phyloP scores from a whole-genome alignment of 2,797 vertebrate genomes.

The Sebastes nivosus region DNA sequence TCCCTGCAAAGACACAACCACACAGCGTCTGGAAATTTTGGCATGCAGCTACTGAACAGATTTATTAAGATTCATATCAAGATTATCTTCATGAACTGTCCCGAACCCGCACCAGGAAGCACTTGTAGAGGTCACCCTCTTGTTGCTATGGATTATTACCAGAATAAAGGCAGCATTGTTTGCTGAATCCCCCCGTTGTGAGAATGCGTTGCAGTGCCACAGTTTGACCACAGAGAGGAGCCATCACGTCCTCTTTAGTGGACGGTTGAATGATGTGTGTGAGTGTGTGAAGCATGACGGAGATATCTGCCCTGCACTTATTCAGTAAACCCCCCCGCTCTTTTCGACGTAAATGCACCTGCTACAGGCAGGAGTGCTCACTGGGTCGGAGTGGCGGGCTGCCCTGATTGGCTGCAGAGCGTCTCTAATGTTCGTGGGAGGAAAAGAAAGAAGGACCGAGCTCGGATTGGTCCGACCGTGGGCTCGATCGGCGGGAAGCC shows the following conservation, averaged over 20 bases:
- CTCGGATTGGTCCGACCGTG: conserved; percentile 22
- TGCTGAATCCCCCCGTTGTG: conserved; percentile 6
- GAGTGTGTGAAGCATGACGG: neutral
- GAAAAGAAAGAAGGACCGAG: conserved; percentile 21
- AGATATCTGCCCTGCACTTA: conserved; percentile 16
- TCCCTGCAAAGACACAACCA: conserved; percentile 2
- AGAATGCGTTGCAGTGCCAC: conserved; percentile 55
- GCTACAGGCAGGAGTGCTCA: conserved; percentile 15
- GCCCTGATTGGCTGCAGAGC: conserved; percentile 50
- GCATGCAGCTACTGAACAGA: conserved; percentile 37
- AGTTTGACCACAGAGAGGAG: conserved; percentile 74
- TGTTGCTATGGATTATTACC: conserved; percentile 24
- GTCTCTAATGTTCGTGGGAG: conserved; percentile 3
- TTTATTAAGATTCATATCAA: conserved; percentile 35
- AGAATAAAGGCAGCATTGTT: conserved; percentile 21
- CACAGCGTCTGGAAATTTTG: conserved; percentile 24
- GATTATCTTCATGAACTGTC: conserved; percentile 10
- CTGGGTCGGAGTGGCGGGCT: conserved; percentile 14
- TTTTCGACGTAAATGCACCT: conserved; percentile 14
- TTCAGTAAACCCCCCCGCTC: neutral
- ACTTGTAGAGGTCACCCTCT: conserved; percentile 26
- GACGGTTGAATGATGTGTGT: conserved; percentile 3
- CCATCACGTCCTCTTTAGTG: conserved; percentile 28
- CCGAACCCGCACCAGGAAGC: conserved; percentile 14
- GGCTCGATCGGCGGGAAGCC: conserved; percentile 11